phyloP scores from a whole-genome alignment of 2,113 vertebrate genomes.

The Syngnathus typhle region DNA sequence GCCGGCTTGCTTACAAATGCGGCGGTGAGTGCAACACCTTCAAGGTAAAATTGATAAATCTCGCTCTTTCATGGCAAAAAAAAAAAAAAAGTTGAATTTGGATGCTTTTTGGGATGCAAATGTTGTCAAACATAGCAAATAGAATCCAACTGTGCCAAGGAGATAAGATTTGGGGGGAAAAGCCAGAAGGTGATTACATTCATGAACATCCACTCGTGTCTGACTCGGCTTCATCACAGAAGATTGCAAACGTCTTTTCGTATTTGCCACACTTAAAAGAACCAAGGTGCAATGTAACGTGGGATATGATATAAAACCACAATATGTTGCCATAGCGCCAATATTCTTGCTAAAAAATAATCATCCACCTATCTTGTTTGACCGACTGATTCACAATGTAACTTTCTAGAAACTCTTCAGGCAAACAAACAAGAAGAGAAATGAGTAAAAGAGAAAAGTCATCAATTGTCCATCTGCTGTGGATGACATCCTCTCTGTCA shows the following conservation, averaged over 20 bases:
- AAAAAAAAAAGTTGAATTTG: slow-evolving; percentile 54
- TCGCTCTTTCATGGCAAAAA: slow-evolving; percentile 51
- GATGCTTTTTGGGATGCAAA: slow-evolving; percentile 56
- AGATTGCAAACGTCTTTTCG: slow-evolving; percentile 36
- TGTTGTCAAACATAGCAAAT: slow-evolving; percentile 52
- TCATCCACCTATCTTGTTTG: no score
- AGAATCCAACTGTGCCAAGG: slow-evolving; percentile 53
- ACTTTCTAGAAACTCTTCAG: slow-evolving; percentile 62
- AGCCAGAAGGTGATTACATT: slow-evolving; percentile 47
- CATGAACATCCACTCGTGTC: slow-evolving; percentile 47
- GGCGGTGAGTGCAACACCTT: slow-evolving; percentile 63
- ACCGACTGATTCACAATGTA: slow-evolving; percentile 47
- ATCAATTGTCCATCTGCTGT: slow-evolving; percentile 74
- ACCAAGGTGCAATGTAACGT: background rate
- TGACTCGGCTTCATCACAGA: slow-evolving; percentile 41
- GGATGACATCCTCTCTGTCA: slow-evolving; percentile 74
- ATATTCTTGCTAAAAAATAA: no score
- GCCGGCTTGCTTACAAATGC: slow-evolving; percentile 65
- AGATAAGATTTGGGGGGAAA: slow-evolving; percentile 57
- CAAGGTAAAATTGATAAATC: slow-evolving; percentile 73
- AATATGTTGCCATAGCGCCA: no score
- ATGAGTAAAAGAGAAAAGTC: slow-evolving; percentile 59
- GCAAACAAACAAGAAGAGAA: slow-evolving; percentile 63
- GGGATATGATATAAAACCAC: background rate
- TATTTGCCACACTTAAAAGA: slow-evolving; percentile 25